Percentiles rank a stretch among this genome's conserved stretches.
Evolutionary conservation across 2,888 invertebrate genomes (phyloP).

Genomic region (Aproaerema taeniolella): DNA sequence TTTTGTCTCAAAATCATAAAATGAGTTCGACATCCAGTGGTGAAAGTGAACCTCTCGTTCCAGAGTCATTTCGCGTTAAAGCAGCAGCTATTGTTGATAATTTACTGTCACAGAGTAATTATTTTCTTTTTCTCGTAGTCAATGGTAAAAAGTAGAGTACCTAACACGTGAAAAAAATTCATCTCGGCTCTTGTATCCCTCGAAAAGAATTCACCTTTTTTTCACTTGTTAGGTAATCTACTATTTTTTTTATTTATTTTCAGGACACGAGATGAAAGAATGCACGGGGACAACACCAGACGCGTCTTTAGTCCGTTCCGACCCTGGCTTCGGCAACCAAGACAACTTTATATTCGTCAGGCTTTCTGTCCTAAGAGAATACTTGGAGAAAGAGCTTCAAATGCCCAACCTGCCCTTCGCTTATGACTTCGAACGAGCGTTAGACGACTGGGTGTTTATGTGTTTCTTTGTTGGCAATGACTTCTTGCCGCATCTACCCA

Average conservation of each 20-base stretch:
- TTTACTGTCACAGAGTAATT: too few species aligned
- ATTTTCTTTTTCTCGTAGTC: too few species aligned
- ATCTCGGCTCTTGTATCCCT: too few species aligned
- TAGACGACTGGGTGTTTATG: conserved; percentile 98
- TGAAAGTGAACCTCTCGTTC: too few species aligned
- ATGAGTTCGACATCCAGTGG: too few species aligned
- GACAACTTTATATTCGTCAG: conserved; percentile 95
- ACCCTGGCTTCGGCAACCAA: conserved; percentile 83
- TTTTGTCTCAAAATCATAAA: too few species aligned
- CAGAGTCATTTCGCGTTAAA: too few species aligned
- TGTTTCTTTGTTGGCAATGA: conserved; percentile 99
- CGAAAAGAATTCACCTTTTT: too few species aligned
- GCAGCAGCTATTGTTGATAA: too few species aligned
- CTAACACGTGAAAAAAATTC: too few species aligned
- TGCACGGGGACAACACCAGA: conserved; percentile 86
- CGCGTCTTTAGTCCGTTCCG: conserved; percentile 75
- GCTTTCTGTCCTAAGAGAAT: conserved; percentile 94
- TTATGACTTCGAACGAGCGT: conserved; percentile 95
- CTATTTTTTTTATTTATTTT: neutral
- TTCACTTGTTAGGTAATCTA: neutral
- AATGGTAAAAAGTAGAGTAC: too few species aligned
- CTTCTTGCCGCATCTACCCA: conserved; percentile 98
- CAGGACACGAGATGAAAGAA: conserved; percentile 96
- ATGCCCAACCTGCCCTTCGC: conserved; percentile 96
- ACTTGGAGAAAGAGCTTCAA: conserved; percentile 89